phyloP scores from a whole-genome alignment of 2,113 vertebrate genomes.

The Leucopsar rothschildi region DNA sequence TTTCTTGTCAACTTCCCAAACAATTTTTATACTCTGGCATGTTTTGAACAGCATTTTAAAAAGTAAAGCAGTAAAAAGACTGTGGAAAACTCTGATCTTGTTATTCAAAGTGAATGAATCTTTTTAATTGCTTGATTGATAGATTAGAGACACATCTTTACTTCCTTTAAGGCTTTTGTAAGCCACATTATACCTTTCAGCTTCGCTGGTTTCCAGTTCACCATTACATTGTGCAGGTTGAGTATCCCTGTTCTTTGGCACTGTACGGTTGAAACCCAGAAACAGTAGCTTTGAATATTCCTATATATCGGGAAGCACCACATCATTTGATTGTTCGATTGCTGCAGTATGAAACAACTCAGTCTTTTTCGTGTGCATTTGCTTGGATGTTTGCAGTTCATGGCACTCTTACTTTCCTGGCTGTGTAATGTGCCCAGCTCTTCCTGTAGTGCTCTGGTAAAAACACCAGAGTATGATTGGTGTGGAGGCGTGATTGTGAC shows the following conservation, averaged over 20 bases:
- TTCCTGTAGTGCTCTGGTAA: fast-evolving
- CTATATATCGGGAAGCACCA: background rate
- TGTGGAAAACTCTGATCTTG: background rate
- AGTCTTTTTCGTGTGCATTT: background rate
- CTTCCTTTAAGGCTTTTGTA: background rate
- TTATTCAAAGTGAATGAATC: background rate
- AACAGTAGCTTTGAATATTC: background rate
- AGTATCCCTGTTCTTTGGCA: background rate
- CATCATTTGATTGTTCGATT: background rate
- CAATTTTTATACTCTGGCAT: background rate
- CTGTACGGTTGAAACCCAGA: background rate
- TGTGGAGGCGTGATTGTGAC: background rate
- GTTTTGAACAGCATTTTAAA: background rate
- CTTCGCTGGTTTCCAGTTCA: background rate
- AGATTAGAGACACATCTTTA: background rate
- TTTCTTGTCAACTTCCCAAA: background rate
- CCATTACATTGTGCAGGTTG: background rate
- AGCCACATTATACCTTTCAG: background rate
- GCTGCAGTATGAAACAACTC: background rate
- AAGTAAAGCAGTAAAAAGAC: background rate
- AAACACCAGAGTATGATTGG: fast-evolving
- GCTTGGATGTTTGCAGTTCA: background rate
- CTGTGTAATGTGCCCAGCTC: background rate
- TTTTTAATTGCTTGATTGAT: background rate
- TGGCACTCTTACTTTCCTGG: background rate